Base-by-base conservation (phyloP, 2,888 invertebrate species). In the Drosophila emarginata region DNA sequence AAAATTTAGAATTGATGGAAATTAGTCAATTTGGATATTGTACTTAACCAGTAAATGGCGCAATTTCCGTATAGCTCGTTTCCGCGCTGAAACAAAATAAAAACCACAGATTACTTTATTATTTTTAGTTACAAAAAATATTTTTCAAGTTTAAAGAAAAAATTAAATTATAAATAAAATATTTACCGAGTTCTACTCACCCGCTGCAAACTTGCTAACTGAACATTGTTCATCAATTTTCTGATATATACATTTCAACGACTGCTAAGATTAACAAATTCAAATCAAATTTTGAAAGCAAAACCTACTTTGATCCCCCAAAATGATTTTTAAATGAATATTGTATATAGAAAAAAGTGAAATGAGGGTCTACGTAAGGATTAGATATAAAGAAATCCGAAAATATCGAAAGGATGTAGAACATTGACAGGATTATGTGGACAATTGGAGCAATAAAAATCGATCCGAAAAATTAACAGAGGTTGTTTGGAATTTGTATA, bases 41-140 rank as follows among this genome's bases (percentile, higher is more conserved):
- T 91, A 91, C 71, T 91, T 91, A 77, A 87, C 69, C 67, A 91
- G 71, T 61, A 91, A 81, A 59, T 89, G 84, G 68, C 84, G 90
- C 81, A 91, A 67, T 79, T 91, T 89, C 64, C 90, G 76, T 61
- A 91, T 78, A 54, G 91, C 91, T 72, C 89, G 88, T 70, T 77
- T 81, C 63, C 91, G 91, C 4, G 91, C 91, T 91, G 57, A 26
- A 67, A 21, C 11, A 26, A 26, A 39, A 15, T 52, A 1, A 32
- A 28, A 23, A 2, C 1, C 9, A 14, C 11, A 1, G 2, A 7
- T n/a, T 23, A 5, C 5, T 36, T 21, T 9, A 9, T 18, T 37
- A 18, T 60, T 9, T 14, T 5, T 5, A 26, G 6, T 26, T 26
- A 5, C 26, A 26, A 32, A 2, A 15, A 2, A 21, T 23, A 40